Base-by-base conservation (phyloP, 2,888 invertebrate species). In the Venusia cambrica region DNA sequence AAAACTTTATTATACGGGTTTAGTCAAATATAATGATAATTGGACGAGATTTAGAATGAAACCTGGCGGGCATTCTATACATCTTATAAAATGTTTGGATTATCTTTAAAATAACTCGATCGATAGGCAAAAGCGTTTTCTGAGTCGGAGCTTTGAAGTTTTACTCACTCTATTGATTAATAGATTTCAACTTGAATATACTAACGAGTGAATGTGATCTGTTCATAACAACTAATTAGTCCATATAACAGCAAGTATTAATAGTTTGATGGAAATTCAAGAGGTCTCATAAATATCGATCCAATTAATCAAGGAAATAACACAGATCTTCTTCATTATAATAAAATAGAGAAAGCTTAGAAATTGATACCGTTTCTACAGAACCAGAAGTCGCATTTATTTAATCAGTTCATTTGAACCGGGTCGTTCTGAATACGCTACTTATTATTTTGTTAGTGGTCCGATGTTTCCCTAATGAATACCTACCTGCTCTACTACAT, bases 1-100 rank as follows among this genome's bases (percentile, higher is more conserved):
- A 27, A 43, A 28, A 28, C 27, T 32, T 36, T 40, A 47, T 40
- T 20, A 15, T 29, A 53, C 55, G 38, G 48, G 46, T 55, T 57
- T 50, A 28, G 50, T 35, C 42, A 48, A 54, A 55, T 53, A 48
- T 44, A 54, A 51, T 51, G 48, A 12, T 57, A 51, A 54, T 54
- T 37, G 44, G 46, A 41, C 47, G 47, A 51, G 49, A 51, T 24
- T 29, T 40, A 33, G 37, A 16, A 5, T 13, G 26, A 18, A 39
- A 30, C 29, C 21, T 10, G 29, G 10, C 8, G 21, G 26, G n/a
- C n/a, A n/a, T 30, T 19, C 29, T 30, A 10, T 32, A 28, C 24
- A n/a, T n/a, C n/a, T n/a, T n/a, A n/a, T n/a, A n/a, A n/a, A n/a
- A n/a, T n/a, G n/a, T n/a, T n/a, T n/a, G n/a, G n/a, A n/a, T n/a